These are phyloP conservation scores for Melanaphis sacchari DNA, from an alignment of 1,140 invertebrate species.

Conservation along the genomic window DNA sequence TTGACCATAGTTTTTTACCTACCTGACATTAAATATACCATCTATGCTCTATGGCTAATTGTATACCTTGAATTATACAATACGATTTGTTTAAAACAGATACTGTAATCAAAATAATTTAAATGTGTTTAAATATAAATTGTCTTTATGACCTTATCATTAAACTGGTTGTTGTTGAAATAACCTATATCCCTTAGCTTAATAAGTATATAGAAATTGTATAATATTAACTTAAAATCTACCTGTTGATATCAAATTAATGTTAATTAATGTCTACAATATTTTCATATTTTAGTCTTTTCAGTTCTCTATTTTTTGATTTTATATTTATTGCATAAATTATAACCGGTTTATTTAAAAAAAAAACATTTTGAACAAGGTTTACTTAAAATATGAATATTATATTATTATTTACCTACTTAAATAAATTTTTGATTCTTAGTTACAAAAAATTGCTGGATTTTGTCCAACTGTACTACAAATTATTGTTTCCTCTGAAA, in stretches of 20 bases:
- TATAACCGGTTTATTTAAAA: background rate
- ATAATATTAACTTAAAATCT: background rate
- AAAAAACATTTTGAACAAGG: background rate
- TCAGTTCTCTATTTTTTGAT: background rate
- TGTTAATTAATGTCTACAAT: background rate
- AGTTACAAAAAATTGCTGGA: slow-evolving; percentile 96
- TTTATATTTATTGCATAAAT: background rate
- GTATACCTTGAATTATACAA: background rate
- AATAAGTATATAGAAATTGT: background rate
- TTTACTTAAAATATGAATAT: background rate
- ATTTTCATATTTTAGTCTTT: background rate
- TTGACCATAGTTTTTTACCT: background rate
- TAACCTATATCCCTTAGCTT: background rate
- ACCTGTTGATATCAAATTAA: slow-evolving; percentile 1
- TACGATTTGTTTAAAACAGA: background rate
- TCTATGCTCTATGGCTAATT: background rate
- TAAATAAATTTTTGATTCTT: slow-evolving; percentile 58
- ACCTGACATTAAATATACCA: background rate
- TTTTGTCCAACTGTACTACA: slow-evolving; percentile 93
- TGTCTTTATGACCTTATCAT: background rate
- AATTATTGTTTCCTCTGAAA: slow-evolving; percentile 87
- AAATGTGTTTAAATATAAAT: background rate
- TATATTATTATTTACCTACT: background rate
- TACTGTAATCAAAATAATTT: background rate
- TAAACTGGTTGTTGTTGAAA: background rate